phyloP scores from a whole-genome alignment of 2,888 invertebrate genomes.

The Ganaspis brasiliensis region DNA sequence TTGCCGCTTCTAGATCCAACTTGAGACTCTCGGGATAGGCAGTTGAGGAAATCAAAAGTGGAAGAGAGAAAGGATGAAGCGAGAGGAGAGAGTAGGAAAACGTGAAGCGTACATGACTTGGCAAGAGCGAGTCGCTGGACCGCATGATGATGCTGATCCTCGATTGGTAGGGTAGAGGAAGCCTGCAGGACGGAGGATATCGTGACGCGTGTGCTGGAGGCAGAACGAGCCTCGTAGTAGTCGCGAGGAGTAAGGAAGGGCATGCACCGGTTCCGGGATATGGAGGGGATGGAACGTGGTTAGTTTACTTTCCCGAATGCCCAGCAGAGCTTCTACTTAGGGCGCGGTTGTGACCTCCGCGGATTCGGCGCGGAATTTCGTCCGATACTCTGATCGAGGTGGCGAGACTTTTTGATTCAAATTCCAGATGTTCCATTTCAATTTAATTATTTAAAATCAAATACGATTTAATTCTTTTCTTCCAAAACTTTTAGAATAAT shows the following conservation, averaged over 20 bases:
- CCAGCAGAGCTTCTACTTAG: constrained; percentile 73
- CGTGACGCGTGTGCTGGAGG: constrained; percentile 45
- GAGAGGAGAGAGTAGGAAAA: constrained; percentile 14
- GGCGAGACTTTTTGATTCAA: background rate
- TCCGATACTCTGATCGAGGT: background rate
- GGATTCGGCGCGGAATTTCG: constrained; percentile 59
- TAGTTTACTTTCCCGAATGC: constrained; percentile 80
- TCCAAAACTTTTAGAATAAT: too few species aligned
- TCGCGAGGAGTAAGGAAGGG: constrained; percentile 51
- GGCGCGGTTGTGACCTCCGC: constrained; percentile 78
- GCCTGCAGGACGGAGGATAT: constrained; percentile 27
- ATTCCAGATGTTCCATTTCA: background rate
- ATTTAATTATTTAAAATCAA: too few species aligned
- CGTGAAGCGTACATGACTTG: too few species aligned
- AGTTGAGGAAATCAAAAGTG: constrained; percentile 28
- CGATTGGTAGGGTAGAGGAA: constrained; percentile 19
- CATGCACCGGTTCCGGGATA: constrained; percentile 61
- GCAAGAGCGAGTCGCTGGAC: constrained; percentile 38
- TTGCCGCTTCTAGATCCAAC: constrained; percentile 13
- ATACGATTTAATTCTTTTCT: too few species aligned
- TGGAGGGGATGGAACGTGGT: constrained; percentile 80
- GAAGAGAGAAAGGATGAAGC: constrained; percentile 3
- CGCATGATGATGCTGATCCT: constrained; percentile 36
- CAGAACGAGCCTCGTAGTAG: constrained; percentile 45
- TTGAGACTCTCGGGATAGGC: constrained; percentile 25